Evolutionary conservation across 2,888 invertebrate genomes (phyloP).

Genomic region (Sepiola atlantica): DNA sequence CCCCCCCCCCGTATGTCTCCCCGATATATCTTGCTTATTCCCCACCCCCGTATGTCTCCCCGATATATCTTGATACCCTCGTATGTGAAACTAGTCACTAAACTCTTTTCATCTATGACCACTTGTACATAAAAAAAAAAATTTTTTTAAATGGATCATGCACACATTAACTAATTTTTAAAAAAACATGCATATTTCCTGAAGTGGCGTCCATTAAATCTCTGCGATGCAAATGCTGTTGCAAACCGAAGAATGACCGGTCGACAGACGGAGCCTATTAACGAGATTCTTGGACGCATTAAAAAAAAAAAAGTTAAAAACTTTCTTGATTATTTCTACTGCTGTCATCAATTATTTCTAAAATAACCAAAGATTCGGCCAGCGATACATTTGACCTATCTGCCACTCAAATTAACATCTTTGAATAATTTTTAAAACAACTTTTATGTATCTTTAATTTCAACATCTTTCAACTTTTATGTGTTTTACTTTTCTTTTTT

Average conservation of each 20-base stretch:
- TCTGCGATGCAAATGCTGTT: too few species aligned
- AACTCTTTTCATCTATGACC: constrained; percentile 32
- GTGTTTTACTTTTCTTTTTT: neutral
- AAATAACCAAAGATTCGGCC: neutral
- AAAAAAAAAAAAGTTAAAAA: neutral
- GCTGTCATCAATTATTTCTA: neutral
- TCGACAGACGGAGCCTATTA: too few species aligned
- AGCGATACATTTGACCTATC: neutral
- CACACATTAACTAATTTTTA: neutral
- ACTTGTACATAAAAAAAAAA: neutral
- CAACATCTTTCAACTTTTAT: neutral
- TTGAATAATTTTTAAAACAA: too few species aligned
- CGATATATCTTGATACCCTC: neutral
- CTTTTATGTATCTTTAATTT: too few species aligned
- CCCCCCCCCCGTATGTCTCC: neutral
- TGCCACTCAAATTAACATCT: neutral
- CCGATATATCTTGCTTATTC: neutral
- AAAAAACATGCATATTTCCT: too few species aligned
- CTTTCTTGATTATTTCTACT: neutral
- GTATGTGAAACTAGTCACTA: constrained; percentile 15
- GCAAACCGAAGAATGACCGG: too few species aligned
- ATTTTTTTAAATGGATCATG: too few species aligned
- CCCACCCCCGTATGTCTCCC: too few species aligned
- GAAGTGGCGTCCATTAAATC: too few species aligned
- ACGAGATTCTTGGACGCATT: neutral